Evolutionary conservation across 2,888 invertebrate genomes (phyloP).

Genomic region (Adelphocoris suturalis): DNA sequence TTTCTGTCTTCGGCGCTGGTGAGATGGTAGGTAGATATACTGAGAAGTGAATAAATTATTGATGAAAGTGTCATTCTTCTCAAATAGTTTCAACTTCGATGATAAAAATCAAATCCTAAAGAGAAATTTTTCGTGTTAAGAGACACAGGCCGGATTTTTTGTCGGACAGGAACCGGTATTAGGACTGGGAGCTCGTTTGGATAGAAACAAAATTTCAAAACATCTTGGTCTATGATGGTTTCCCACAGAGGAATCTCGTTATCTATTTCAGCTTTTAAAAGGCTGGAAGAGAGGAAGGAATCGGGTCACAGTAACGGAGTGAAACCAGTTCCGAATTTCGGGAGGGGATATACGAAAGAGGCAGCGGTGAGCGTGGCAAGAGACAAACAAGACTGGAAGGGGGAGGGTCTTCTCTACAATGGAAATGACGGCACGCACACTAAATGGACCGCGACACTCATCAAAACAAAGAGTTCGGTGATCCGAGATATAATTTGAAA

Average conservation of each 20-base stretch:
- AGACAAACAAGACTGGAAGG: not conserved
- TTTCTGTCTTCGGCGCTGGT: no score
- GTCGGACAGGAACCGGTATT: not conserved
- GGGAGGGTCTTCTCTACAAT: not conserved
- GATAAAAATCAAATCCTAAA: not conserved
- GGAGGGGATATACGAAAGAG: not conserved
- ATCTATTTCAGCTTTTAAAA: slow-evolving; percentile 21
- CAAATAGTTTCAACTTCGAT: not conserved
- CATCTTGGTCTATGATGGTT: not conserved
- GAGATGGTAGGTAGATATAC: no score
- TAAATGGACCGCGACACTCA: not conserved
- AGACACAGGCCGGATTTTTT: slow-evolving; percentile 3
- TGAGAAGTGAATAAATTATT: no score
- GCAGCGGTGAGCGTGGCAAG: not conserved
- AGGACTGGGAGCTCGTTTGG: slow-evolving; percentile 2
- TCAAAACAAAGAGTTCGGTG: not conserved
- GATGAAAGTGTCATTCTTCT: no score
- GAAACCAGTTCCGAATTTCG: slow-evolving; percentile 37
- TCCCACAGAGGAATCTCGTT: slow-evolving; percentile 28
- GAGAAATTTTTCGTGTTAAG: not conserved
- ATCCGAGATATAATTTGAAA: no score
- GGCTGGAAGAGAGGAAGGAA: slow-evolving; percentile 49
- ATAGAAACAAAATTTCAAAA: not conserved
- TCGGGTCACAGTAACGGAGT: slow-evolving; percentile 57
- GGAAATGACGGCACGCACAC: not conserved